phyloP scores from a whole-genome alignment of 2,797 vertebrate species.

The Avahi laniger region DNA sequence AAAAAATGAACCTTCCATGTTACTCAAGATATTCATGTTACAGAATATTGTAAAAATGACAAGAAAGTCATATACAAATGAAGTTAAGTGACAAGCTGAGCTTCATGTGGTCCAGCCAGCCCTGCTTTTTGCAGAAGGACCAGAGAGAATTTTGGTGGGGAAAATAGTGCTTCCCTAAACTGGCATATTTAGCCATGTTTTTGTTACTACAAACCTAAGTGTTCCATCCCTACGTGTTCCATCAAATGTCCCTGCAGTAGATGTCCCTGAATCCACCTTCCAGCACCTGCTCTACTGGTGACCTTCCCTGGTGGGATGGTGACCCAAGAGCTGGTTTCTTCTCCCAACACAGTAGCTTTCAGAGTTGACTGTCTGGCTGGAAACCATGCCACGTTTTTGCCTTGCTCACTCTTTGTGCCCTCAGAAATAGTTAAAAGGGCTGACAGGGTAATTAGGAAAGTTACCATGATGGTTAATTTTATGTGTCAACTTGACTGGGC shows the following conservation, averaged over 20 bases:
- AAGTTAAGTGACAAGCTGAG: too few species aligned
- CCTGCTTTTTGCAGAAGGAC: fast-evolving
- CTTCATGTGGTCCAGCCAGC: not conserved
- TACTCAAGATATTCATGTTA: not conserved
- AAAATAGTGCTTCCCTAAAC: too few species aligned
- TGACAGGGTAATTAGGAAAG: not conserved
- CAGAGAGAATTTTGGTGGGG: not conserved
- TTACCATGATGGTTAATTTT: not conserved
- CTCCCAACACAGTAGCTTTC: not conserved
- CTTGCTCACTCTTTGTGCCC: not conserved
- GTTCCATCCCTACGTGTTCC: too few species aligned
- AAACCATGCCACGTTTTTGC: not conserved
- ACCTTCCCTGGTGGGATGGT: not conserved
- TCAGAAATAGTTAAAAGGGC: not conserved
- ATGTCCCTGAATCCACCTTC: not conserved
- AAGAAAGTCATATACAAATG: not conserved
- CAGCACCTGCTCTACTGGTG: not conserved
- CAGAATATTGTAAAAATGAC: not conserved
- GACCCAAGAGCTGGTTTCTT: not conserved
- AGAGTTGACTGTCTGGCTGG: too few species aligned
- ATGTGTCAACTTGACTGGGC: not conserved
- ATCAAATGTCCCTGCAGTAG: not conserved
- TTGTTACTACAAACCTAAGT: fast-evolving
- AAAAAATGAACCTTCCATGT: not conserved
- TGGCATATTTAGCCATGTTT: not conserved